Percentiles rank a stretch among this genome's conserved stretches.
Conservation (phyloP, 1,140 invertebrate genomes). For the Psilanteris sp. region DNA sequence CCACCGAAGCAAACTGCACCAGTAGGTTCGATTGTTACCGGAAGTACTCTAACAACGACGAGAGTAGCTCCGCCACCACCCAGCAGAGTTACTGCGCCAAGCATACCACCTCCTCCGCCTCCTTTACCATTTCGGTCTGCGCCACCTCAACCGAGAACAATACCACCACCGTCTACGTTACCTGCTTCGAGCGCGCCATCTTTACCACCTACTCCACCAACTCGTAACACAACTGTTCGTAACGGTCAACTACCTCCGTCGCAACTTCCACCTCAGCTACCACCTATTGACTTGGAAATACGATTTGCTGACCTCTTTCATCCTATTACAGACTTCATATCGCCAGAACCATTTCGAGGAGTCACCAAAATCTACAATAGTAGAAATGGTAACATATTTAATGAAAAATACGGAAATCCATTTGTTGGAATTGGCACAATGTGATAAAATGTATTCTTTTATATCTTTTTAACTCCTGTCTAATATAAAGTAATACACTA, state of each 20-base stretch:
- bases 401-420: too few relatives aligned
- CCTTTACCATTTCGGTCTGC: slow-evolving; percentile 72
- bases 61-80: slow-evolving; percentile 74
- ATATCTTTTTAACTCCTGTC: too few relatives aligned
- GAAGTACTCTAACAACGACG: slow-evolving; percentile 32
- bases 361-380: slow-evolving; percentile 81
- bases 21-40: too few relatives aligned
- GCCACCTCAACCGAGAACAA: slow-evolving; percentile 68
- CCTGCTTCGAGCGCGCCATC: slow-evolving; percentile 47
- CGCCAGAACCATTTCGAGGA: slow-evolving; percentile 78
- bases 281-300: slow-evolving; percentile 76
- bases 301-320: slow-evolving; percentile 80
- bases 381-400: slow-evolving; percentile 80
- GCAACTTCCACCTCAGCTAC: slow-evolving; percentile 64
- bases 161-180: slow-evolving; percentile 61
- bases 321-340: slow-evolving; percentile 77
- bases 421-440: too few relatives aligned
- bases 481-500: too few relatives aligned
- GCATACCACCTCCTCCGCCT: slow-evolving; percentile 76
- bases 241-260: slow-evolving; percentile 65
- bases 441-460: too few relatives aligned
- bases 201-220: slow-evolving; percentile 66
- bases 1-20: slow-evolving; percentile 70
- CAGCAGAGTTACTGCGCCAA: slow-evolving; percentile 69
- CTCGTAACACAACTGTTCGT: slow-evolving; percentile 66